Percentiles rank a stretch among this genome's conserved stretches.
phyloP scores from a whole-genome alignment of 2,888 invertebrate genomes.

The Melanchra persicariae region DNA sequence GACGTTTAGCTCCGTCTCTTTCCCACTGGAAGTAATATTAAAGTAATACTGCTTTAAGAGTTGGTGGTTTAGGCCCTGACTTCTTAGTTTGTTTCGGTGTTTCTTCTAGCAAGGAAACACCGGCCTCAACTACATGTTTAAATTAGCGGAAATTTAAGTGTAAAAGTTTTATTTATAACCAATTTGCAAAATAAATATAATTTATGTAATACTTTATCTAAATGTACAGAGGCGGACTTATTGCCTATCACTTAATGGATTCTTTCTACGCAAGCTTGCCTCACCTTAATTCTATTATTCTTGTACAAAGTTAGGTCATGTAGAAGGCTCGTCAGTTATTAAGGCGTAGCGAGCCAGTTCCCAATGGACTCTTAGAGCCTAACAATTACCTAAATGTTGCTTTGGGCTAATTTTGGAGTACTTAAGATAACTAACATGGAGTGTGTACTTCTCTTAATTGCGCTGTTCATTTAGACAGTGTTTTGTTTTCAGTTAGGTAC shows the following conservation, averaged over 20 bases:
- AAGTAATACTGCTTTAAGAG: too few species aligned
- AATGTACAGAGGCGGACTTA: too few species aligned
- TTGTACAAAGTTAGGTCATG: conserved; percentile 28
- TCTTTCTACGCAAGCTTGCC: conserved; percentile 30
- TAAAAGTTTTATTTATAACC: too few species aligned
- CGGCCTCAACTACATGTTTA: too few species aligned
- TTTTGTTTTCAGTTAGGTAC: not conserved
- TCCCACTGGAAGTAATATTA: too few species aligned
- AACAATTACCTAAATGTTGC: conserved; percentile 37
- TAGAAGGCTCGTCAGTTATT: conserved; percentile 53
- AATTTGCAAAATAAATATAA: too few species aligned
- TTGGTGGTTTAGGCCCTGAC: too few species aligned
- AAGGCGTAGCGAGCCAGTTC: conserved; percentile 32
- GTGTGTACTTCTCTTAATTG: not conserved
- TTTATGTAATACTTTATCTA: too few species aligned
- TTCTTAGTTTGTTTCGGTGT: too few species aligned
- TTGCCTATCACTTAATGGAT: not conserved
- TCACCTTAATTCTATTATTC: conserved; percentile 36
- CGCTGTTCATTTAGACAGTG: not conserved
- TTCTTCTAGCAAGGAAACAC: too few species aligned
- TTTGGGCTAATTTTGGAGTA: not conserved
- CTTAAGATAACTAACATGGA: not conserved
- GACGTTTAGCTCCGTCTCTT: too few species aligned
- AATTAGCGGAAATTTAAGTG: too few species aligned
- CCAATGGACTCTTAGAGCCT: conserved; percentile 44